phyloP scores from a whole-genome alignment of 2,113 vertebrate genomes.

The Lepus americanus region DNA sequence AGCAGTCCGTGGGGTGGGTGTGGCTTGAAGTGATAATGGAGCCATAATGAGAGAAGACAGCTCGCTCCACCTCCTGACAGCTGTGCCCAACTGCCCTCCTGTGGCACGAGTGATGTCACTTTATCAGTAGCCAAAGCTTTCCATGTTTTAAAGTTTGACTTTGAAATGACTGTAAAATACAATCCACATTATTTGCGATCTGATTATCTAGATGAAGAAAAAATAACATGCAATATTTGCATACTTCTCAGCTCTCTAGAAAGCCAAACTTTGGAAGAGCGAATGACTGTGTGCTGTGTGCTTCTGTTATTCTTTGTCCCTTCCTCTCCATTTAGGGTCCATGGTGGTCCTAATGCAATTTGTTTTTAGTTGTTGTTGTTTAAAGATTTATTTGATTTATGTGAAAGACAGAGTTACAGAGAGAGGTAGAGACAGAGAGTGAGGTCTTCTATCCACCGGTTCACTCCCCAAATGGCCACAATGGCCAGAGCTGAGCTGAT shows the following conservation, averaged over 20 bases:
- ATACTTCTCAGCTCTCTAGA: not conserved
- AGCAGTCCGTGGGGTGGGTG: not conserved
- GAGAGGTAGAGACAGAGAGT: too few relatives aligned
- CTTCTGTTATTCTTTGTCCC: not conserved
- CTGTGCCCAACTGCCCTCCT: not conserved
- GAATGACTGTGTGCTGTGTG: not conserved
- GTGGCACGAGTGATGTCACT: not conserved
- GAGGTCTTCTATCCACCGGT: too few relatives aligned
- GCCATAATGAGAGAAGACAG: not conserved
- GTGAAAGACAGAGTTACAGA: too few relatives aligned
- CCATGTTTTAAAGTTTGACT: not conserved
- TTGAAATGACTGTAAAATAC: constrained; percentile 40
- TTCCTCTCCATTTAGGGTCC: not conserved
- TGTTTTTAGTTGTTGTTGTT: too few relatives aligned
- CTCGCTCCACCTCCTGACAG: not conserved
- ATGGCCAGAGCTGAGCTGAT: too few relatives aligned
- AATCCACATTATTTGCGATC: not conserved
- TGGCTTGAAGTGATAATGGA: not conserved
- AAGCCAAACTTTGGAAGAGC: not conserved
- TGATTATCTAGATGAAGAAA: not conserved
- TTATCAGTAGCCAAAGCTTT: not conserved
- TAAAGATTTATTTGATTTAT: too few relatives aligned
- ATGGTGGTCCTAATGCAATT: not conserved
- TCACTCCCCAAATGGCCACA: too few relatives aligned
- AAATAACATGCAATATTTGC: not conserved